phyloP scores from a whole-genome alignment of 2,113 vertebrate species.

The Dicentrarchus labrax region DNA sequence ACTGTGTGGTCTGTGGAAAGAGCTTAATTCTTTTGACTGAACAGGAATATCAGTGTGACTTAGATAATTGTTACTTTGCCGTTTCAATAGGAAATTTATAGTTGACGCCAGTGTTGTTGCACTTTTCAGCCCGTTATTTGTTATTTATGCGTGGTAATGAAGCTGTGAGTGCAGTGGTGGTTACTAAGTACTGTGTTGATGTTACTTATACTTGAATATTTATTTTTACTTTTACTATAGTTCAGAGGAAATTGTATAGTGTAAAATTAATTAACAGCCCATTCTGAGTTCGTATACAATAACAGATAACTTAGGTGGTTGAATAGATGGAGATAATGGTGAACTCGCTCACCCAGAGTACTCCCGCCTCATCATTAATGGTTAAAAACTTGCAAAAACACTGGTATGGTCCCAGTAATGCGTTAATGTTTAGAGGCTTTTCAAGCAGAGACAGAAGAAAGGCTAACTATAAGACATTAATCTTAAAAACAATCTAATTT shows the following conservation, averaged over 20 bases:
- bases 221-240: not conserved
- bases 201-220: not conserved
- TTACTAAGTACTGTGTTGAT: not conserved
- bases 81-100: too few relatives aligned
- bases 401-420: not conserved
- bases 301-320: too few relatives aligned
- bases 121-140: too few relatives aligned
- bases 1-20: not conserved
- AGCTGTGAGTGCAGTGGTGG: not conserved
- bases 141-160: not conserved
- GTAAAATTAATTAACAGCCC: too few relatives aligned
- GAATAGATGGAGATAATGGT: too few relatives aligned
- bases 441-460: not conserved
- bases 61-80: too few relatives aligned
- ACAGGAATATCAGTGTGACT: not conserved
- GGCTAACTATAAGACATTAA: not conserved
- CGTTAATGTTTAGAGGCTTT: not conserved
- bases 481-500: not conserved
- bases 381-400: not conserved
- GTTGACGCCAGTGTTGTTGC: too few relatives aligned
- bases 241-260: not conserved
- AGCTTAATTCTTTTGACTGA: not conserved
- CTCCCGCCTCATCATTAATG: not conserved
- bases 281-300: too few relatives aligned
- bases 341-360: too few relatives aligned